phyloP scores from a whole-genome alignment of 2,888 invertebrate genomes.

The Leptura quadrifasciata region DNA sequence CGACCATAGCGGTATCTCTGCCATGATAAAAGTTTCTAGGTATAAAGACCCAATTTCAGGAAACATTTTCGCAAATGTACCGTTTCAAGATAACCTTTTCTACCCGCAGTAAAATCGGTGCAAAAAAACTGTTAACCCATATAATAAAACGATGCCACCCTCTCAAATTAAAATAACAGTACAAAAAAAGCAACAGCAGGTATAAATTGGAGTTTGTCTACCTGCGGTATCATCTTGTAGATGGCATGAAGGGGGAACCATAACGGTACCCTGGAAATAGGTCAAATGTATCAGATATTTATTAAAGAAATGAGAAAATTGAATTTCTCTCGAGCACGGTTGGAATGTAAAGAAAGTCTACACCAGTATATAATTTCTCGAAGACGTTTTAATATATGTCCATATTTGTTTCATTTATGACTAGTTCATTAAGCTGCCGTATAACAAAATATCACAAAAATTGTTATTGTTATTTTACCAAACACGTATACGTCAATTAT shows the following conservation, averaged over 20 bases:
- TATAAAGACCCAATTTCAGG: slow-evolving; percentile 51
- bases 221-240: slow-evolving; percentile 47
- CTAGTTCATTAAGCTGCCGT: neutral
- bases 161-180: slow-evolving; percentile 55
- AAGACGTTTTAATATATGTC: slow-evolving; percentile 5
- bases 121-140: slow-evolving; percentile 49
- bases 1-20: neutral
- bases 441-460: too few species aligned
- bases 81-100: slow-evolving; percentile 52
- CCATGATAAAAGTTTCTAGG: slow-evolving; percentile 41
- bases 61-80: slow-evolving; percentile 54
- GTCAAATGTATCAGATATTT: slow-evolving; percentile 32
- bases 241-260: slow-evolving; percentile 20
- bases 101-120: slow-evolving; percentile 34
- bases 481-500: too few species aligned
- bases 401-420: neutral
- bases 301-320: slow-evolving; percentile 35
- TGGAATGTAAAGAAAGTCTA: slow-evolving; percentile 32
- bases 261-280: slow-evolving; percentile 35
- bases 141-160: slow-evolving; percentile 50
- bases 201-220: slow-evolving; percentile 55
- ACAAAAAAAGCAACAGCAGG: slow-evolving; percentile 53
- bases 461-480: too few species aligned
- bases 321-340: slow-evolving; percentile 9
- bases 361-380: slow-evolving; percentile 15